Conservation (phyloP, 1,140 invertebrate species). For the Homarus americanus region DNA sequence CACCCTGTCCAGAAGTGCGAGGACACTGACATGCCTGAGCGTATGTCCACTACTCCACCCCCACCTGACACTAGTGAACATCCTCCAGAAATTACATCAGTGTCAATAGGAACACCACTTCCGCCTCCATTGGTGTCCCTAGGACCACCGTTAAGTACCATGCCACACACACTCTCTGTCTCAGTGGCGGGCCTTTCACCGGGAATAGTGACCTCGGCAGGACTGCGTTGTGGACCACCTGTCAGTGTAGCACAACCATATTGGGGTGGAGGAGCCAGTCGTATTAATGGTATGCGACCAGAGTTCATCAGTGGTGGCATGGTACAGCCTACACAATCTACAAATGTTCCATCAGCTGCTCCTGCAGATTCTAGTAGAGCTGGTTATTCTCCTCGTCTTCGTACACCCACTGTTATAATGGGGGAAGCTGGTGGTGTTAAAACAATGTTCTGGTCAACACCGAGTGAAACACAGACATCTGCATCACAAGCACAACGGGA, state of each 20-base stretch:
- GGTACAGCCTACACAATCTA: constrained; percentile 51
- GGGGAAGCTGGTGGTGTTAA: constrained; percentile 92
- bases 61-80: constrained; percentile 69
- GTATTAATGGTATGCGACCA: constrained; percentile 68
- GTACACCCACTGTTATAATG: constrained; percentile 79
- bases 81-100: constrained; percentile 47
- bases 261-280: constrained; percentile 41
- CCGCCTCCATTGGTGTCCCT: constrained; percentile 39
- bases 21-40: constrained; percentile 43
- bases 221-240: constrained; percentile 45
- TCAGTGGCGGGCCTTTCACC: constrained; percentile 53
- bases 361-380: constrained; percentile 59
- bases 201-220: constrained; percentile 43
- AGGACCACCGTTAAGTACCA: constrained; percentile 31
- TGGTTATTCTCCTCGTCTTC: constrained; percentile 66
- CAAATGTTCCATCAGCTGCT: constrained; percentile 37
- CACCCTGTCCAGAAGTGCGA: constrained; percentile 22
- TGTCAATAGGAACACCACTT: constrained; percentile 33
- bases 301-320: constrained; percentile 67
- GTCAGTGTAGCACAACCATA: constrained; percentile 38
- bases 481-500: constrained; percentile 57
- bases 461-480: constrained; percentile 63
- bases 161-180: constrained; percentile 53
- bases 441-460: constrained; percentile 91
- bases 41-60: constrained; percentile 70